Evolutionary conservation across 2,113 vertebrate genomes (phyloP).

Genomic region (Coptodon bakossiorum): DNA sequence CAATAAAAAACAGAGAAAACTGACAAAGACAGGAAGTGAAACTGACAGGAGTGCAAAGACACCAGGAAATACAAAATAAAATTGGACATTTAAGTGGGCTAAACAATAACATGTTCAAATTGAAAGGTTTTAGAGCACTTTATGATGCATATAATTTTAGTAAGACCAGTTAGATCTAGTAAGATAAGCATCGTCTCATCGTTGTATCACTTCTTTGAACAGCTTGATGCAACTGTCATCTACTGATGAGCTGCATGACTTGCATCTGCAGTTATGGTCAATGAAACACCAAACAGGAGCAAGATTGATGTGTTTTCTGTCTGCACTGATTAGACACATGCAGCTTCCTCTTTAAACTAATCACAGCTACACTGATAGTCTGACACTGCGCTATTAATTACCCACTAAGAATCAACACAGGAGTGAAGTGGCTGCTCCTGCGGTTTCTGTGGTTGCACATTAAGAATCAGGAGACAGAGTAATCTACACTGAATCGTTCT

Average conservation of each 20-base stretch:
- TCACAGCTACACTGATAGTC: neutral
- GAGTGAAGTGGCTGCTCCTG: neutral
- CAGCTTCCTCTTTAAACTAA: neutral
- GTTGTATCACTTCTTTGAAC: neutral
- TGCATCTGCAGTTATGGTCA: neutral
- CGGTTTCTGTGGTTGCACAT: neutral
- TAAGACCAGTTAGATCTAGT: neutral
- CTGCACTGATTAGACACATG: neutral
- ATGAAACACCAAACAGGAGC: neutral
- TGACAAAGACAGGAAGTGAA: neutral
- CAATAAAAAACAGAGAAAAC: neutral
- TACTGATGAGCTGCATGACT: neutral
- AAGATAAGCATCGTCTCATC: neutral
- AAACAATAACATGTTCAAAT: neutral
- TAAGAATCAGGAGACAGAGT: neutral
- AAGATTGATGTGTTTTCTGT: neutral
- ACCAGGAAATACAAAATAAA: neutral
- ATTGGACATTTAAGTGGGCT: neutral
- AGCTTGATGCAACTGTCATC: neutral
- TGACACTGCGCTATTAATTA: neutral
- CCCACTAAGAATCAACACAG: neutral
- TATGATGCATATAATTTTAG: fast-evolving
- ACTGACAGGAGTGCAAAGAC: neutral
- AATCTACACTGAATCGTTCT: neutral
- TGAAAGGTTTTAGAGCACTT: neutral